Evolutionary conservation across 2,888 invertebrate genomes (phyloP), one percentile per base, ranked within the genome.

Genomic region (Unio pictorum): DNA sequence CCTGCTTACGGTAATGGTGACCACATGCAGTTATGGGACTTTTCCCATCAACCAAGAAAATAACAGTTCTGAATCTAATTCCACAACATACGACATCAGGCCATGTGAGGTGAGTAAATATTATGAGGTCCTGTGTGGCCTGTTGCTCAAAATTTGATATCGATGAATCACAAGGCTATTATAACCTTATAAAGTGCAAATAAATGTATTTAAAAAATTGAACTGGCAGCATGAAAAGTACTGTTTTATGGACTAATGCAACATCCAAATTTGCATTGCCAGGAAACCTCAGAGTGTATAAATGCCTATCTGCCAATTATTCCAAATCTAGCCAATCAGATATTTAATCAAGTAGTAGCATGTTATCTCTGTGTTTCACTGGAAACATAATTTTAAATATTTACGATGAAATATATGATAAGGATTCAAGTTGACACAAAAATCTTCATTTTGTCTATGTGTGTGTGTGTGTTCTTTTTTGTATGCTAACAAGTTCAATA

Each of bases 1-100:
- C 34, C 94, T 95, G 81, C 94, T 96, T 8, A 96, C 96, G 0
- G 91, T 93, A 6, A 82, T 88, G 26, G 80, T 75, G 23, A 78
- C 80, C 15, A 75, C 75, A 17, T 71, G 69, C 59, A 71, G 45
- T 45, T 45, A 11, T 45, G 45, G 11, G 11, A 2, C 64, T 28
- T 72, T 63, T 64, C 45, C 64, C 18, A 55, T 64, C 26, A 18
- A 55, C 26, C 45, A 15, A 3, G 20, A 4, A 58, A 58, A 26
- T n/a, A 26, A 63, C 34, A 61, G 20, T 28, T 61, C 64, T 23
- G 34, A 45, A 61, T 55, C 61, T 23, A 67, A 64, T 7, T 57
- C 55, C 28, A 61, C 57, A 6, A 55, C 60, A 18, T 45, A 55
- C 20, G 45, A 66, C 20, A 64, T 45, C 20, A 60, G 59, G 6